Base-by-base conservation (phyloP, 2,888 invertebrate species). In the Quadriops clusia region DNA sequence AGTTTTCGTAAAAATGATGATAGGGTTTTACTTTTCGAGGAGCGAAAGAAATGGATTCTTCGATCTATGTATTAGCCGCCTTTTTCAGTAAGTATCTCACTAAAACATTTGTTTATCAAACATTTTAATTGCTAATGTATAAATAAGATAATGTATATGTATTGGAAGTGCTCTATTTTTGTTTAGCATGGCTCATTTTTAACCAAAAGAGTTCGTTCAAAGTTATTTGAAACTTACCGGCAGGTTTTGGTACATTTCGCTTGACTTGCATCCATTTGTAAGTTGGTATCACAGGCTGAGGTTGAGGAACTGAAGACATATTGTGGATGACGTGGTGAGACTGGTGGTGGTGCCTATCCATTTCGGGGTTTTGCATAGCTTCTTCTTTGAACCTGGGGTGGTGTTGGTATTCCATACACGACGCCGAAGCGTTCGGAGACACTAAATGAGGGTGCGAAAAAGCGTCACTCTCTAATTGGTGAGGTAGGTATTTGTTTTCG, bases 181-280 rank as follows among this genome's bases (percentile, higher is more conserved):
- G n/a, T n/a, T n/a, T n/a, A n/a, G n/a, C n/a, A n/a, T n/a, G n/a
- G n/a, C n/a, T n/a, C n/a, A n/a, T n/a, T n/a, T n/a, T n/a, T n/a
- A n/a, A n/a, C n/a, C n/a, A n/a, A n/a, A n/a, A n/a, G n/a, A n/a
- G n/a, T n/a, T n/a, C n/a, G n/a, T n/a, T n/a, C n/a, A n/a, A n/a
- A n/a, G n/a, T n/a, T n/a, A n/a, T n/a, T n/a, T n/a, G n/a, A n/a
- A n/a, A 63, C 77, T 73, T 60, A 86, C 91, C 83, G 59, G 82
- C 69, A 47, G 93, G 89, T 64, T 94, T 94, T 28, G 93, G 90
- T 44, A 90, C 84, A 63, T 91, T 93, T 60, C 95, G 72, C 65
- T 95, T 95, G 51, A 95, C 86, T 67, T 94, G 93, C 95, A 95
- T 95, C 95, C 95, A 95, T 61, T 95, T 93, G 64, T 94, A 95